Evolutionary conservation across 1,140 invertebrate species (phyloP), one percentile per base, ranked within the genome.

Genomic region (Yoshiicerus persimilis): DNA sequence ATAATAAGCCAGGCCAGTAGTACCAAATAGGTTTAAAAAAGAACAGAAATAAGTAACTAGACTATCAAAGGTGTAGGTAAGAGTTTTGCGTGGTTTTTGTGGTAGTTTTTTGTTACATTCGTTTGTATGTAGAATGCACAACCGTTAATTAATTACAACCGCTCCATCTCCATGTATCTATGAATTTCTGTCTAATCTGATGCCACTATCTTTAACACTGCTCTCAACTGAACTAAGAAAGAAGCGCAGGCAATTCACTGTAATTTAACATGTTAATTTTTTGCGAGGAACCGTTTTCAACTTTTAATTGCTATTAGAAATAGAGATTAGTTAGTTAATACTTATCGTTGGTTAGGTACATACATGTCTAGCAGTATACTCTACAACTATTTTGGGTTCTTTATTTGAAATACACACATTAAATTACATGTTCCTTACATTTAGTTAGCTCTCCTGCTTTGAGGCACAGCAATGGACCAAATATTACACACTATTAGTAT

Each of bases 141-240:
- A 80, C 75, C 75, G 75, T 80, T 80, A 80, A 80, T 80, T 80
- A 80, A 80, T 80, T 80, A 80, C 75, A 80, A 80, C 75, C 75
- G 75, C 75, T 80, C 75, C 75, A 80, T 80, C 75, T 80, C 75
- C 75, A 36, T 80, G 75, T 80, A 80, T 80, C 75, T 80, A 80
- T 80, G 75, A 80, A 80, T 80, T 80, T 80, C 34, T n/a, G 16
- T 36, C 20, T 80, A 80, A 80, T 80, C 75, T 36, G 4, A 16
- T 38, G 16, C 34, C 34, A n/a, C 75, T 32, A 80, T 80, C 75
- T 80, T 13, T 70, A 32, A 80, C 75, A 80, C 16, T 34, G 16
- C 16, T n/a, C 27, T 23, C 11, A 13, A 30, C 25, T 32, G 30
- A 30, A 70, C 25, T 27, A 30, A 70, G 16, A 70, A 56, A 23